Conservation (phyloP, 2,888 invertebrate genomes). For the Exephanes ischioxanthus region DNA sequence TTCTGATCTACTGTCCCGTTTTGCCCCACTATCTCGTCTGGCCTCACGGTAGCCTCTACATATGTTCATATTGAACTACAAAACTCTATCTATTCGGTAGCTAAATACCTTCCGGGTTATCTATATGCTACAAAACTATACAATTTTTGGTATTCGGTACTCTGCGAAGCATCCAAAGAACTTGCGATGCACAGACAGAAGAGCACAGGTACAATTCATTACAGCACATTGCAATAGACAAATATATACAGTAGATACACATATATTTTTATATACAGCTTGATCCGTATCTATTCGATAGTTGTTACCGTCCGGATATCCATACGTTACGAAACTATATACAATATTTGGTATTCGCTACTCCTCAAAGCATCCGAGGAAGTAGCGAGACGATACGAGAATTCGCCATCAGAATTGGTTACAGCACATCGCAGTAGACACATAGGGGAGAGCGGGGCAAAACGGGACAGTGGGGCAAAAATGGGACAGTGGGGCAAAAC, state of each 20-base stretch:
- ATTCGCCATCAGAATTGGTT: background rate
- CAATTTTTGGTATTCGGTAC: constrained; percentile 10
- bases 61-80: background rate
- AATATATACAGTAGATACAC: too few relatives aligned
- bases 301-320: background rate
- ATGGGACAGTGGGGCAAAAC: too few relatives aligned
- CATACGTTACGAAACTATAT: background rate
- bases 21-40: too few relatives aligned
- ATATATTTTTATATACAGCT: too few relatives aligned
- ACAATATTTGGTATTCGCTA: constrained; percentile 8
- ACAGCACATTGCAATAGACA: too few relatives aligned
- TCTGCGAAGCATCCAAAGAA: background rate
- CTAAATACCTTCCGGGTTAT: constrained; percentile 18
- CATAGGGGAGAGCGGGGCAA: too few relatives aligned
- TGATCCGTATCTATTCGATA: background rate
- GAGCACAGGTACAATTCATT: background rate
- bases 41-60: too few relatives aligned
- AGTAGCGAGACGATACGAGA: background rate
- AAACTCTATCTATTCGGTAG: background rate
- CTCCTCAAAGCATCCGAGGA: background rate
- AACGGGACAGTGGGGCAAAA: too few relatives aligned
- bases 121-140: background rate
- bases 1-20: too few relatives aligned
- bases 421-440: too few relatives aligned
- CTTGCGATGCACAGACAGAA: background rate